Evolutionary conservation across 37 sponge, comb jelly and placozoan species (phyloP).

Genomic region (Spongia lamella): DNA sequence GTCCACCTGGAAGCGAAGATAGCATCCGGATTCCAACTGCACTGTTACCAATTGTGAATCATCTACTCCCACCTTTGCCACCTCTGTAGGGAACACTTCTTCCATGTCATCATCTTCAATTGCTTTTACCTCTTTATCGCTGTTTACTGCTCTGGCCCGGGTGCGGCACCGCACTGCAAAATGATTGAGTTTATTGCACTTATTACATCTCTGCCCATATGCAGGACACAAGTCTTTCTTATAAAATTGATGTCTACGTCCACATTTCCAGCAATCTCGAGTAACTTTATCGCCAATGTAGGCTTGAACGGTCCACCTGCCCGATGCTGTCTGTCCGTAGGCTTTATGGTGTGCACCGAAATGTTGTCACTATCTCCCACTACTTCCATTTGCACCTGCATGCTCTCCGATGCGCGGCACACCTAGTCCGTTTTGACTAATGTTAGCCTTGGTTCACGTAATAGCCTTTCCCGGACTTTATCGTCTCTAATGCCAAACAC

Average conservation of each 20-base stretch:
- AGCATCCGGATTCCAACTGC: slow-evolving; percentile 27
- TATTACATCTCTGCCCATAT: background rate
- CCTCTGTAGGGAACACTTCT: background rate
- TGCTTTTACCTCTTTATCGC: background rate
- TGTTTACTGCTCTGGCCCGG: background rate
- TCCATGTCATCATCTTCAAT: slow-evolving; percentile 20
- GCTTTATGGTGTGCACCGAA: too few species aligned
- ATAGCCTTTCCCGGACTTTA: too few species aligned
- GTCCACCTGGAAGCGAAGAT: slow-evolving; percentile 40
- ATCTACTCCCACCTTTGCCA: background rate
- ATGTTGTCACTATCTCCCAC: too few species aligned
- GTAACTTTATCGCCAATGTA: background rate
- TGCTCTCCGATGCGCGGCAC: background rate
- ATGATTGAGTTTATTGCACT: background rate
- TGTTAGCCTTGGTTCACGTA: too few species aligned
- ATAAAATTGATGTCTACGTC: background rate
- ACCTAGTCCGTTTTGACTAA: background rate
- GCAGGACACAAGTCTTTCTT: background rate
- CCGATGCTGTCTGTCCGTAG: too few species aligned
- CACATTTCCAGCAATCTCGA: slow-evolving; percentile 2
- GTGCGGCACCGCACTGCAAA: slow-evolving; percentile 1
- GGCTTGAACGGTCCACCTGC: too few species aligned
- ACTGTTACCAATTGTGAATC: slow-evolving; percentile 49
- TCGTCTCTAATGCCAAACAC: too few species aligned
- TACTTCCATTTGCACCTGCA: background rate